Percentiles rank a stretch among this genome's conserved stretches.
Evolutionary conservation across 1,140 invertebrate species (phyloP).

Genomic region (Orussus abietinus): DNA sequence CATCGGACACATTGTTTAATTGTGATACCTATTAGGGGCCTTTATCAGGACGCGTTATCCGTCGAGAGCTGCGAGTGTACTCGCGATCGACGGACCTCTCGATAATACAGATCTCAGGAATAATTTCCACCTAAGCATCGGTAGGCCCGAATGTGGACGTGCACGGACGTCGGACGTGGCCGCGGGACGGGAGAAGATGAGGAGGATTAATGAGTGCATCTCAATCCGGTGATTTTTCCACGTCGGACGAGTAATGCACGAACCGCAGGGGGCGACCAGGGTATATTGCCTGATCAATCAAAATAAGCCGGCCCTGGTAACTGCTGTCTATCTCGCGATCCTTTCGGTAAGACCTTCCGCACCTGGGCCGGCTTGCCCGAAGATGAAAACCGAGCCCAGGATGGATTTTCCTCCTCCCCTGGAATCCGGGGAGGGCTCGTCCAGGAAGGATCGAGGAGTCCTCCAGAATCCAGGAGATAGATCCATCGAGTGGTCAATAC

Average conservation of each 20-base stretch:
- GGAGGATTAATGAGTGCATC: slow-evolving; percentile 53
- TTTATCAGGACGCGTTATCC: too few relatives aligned
- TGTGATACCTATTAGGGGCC: too few relatives aligned
- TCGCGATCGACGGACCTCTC: too few relatives aligned
- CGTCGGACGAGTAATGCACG: slow-evolving; percentile 47
- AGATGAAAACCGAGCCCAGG: too few relatives aligned
- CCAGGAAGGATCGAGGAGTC: too few relatives aligned
- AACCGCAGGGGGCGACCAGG: slow-evolving; percentile 48
- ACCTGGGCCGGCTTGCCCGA: too few relatives aligned
- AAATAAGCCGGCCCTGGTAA: slow-evolving; percentile 40
- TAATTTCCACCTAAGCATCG: slow-evolving; percentile 30
- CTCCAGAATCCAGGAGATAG: too few relatives aligned
- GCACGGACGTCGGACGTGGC: neutral
- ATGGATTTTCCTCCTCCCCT: too few relatives aligned
- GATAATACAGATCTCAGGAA: slow-evolving; percentile 30
- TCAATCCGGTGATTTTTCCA: slow-evolving; percentile 52
- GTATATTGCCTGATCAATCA: slow-evolving; percentile 54
- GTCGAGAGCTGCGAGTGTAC: too few relatives aligned
- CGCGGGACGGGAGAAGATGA: slow-evolving; percentile 20
- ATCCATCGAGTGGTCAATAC: neutral
- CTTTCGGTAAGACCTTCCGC: slow-evolving; percentile 24
- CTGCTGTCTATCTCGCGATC: slow-evolving; percentile 25
- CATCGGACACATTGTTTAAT: too few relatives aligned
- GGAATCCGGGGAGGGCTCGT: too few relatives aligned
- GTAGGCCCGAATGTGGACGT: slow-evolving; percentile 24